A percentile compares a stretch with the other conserved stretches of the same genome.
phyloP scores from a whole-genome alignment of 1,140 invertebrate genomes.

The Trissolcus basalis region DNA sequence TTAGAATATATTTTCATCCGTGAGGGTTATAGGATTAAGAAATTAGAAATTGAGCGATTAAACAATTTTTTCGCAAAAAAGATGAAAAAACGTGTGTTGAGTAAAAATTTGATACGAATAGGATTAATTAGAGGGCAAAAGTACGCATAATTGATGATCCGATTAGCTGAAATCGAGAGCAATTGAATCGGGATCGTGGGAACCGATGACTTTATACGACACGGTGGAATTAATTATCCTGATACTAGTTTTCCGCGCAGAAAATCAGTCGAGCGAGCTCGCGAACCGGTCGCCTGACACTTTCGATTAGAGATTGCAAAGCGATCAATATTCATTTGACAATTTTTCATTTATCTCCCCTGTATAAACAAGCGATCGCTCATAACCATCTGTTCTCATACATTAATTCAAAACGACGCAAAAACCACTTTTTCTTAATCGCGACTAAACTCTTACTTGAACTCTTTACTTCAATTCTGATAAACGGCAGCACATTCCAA shows the following conservation, averaged over 20 bases:
- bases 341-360: neutral
- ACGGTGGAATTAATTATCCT: slow-evolving; percentile 34
- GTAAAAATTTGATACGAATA: neutral
- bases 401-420: too few relatives aligned
- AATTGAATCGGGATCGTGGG: slow-evolving; percentile 41
- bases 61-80: too few relatives aligned
- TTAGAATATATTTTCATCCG: too few relatives aligned
- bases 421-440: too few relatives aligned
- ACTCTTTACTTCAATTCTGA: too few relatives aligned
- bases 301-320: slow-evolving; percentile 25
- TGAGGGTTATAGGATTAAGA: too few relatives aligned
- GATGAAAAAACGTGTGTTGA: slow-evolving; percentile 9
- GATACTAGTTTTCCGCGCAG: slow-evolving; percentile 40
- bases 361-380: neutral
- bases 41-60: too few relatives aligned
- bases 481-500: too few relatives aligned
- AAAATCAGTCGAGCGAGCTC: slow-evolving; percentile 40
- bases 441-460: too few relatives aligned
- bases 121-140: neutral
- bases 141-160: slow-evolving; percentile 2
- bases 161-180: slow-evolving; percentile 37
- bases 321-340: neutral
- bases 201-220: slow-evolving; percentile 45
- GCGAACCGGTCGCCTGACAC: slow-evolving; percentile 30
- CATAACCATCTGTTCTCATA: neutral